phyloP scores from a whole-genome alignment of 2,113 vertebrate species.

The Butorides virescens region DNA sequence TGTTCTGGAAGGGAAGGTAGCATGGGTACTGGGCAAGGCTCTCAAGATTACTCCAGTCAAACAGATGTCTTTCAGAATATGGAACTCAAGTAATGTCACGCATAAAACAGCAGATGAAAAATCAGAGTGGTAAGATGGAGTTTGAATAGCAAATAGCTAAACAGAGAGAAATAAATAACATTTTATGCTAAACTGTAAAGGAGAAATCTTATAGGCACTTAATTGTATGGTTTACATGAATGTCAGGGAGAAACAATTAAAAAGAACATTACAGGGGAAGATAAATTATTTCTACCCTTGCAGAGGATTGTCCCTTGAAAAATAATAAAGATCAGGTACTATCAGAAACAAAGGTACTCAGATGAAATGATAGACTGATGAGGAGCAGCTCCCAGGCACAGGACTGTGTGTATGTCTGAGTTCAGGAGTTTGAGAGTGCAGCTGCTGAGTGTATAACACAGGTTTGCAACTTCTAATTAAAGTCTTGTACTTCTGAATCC shows the following conservation, averaged over 20 bases:
- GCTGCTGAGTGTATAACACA: neutral
- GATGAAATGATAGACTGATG: neutral
- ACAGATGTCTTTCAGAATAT: neutral
- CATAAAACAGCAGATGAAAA: neutral
- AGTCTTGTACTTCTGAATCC: neutral
- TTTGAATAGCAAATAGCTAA: neutral
- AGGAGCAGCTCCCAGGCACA: neutral
- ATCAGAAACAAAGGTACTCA: neutral
- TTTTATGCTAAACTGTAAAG: neutral
- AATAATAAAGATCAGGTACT: neutral
- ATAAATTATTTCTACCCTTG: neutral
- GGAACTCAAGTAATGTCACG: neutral
- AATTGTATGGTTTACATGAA: neutral
- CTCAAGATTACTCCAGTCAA: neutral
- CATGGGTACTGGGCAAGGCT: neutral
- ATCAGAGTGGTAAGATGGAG: neutral
- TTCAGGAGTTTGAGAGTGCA: neutral
- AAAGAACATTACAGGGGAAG: neutral
- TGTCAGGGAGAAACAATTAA: neutral
- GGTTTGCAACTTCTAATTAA: neutral
- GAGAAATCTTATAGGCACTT: neutral
- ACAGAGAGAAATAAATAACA: neutral
- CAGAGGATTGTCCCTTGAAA: neutral
- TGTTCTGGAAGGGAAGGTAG: neutral
- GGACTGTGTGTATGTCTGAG: neutral